A percentile compares a stretch with the other conserved stretches of the same genome.
Conservation (phyloP, 53 echinoderm and acorn worm genomes). For the Temnopleurus reevesii region DNA sequence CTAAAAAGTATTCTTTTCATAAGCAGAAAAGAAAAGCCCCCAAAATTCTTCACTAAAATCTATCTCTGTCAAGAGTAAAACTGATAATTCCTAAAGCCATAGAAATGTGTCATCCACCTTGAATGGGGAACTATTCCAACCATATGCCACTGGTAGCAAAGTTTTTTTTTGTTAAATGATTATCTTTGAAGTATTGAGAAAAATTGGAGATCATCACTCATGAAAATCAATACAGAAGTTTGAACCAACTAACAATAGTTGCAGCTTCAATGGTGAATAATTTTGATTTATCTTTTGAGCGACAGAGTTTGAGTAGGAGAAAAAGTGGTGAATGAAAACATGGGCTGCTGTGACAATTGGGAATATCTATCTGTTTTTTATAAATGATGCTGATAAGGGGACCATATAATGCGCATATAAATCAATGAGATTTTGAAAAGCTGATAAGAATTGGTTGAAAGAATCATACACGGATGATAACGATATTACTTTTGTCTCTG, state of each 20-base stretch:
- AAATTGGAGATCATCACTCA: neutral
- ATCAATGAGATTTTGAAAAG: neutral
- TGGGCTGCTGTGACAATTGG: neutral
- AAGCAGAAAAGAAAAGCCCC: neutral
- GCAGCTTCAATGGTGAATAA: neutral
- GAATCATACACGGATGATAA: neutral
- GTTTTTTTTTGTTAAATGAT: neutral
- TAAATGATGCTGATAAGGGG: neutral
- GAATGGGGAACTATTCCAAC: neutral
- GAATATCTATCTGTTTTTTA: constrained; percentile 1
- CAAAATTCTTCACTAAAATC: neutral
- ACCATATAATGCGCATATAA: neutral
- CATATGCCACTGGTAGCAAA: neutral
- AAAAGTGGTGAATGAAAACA: neutral
- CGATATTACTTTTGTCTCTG: neutral
- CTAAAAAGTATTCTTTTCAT: no score
- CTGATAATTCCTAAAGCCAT: neutral
- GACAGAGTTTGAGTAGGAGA: neutral
- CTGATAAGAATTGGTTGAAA: neutral
- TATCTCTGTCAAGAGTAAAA: neutral
- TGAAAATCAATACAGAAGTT: neutral
- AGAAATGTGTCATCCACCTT: neutral
- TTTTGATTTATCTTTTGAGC: neutral
- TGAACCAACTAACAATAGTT: neutral
- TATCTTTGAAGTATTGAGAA: neutral